These are phyloP conservation scores for Seriola aureovittata DNA, from an alignment of 2,113 vertebrate genomes.

Conservation along the genomic window DNA sequence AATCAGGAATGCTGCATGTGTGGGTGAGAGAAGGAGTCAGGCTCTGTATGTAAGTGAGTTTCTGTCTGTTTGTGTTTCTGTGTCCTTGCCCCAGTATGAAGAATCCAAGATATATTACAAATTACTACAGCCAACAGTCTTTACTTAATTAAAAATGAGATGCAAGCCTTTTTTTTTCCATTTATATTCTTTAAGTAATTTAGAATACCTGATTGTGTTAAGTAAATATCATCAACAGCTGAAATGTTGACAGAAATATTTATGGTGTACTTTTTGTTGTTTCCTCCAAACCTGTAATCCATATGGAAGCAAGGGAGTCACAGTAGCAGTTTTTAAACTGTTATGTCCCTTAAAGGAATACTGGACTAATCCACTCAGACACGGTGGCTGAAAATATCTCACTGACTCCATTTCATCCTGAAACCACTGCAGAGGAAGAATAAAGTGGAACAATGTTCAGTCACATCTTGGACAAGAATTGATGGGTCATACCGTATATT, in stretches of 20 bases:
- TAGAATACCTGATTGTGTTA: neutral
- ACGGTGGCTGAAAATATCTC: constrained; percentile 75
- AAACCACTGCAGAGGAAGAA: constrained; percentile 55
- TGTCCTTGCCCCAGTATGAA: constrained; percentile 11
- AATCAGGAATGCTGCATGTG: constrained; percentile 12
- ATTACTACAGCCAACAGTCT: neutral
- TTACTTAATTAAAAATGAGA: neutral
- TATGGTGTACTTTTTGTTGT: constrained; percentile 18
- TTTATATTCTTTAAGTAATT: neutral
- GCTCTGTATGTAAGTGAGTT: neutral
- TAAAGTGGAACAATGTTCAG: constrained; percentile 42
- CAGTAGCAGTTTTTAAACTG: constrained; percentile 53
- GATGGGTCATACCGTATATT: neutral
- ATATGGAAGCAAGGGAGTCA: constrained; percentile 30
- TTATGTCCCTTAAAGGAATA: constrained; percentile 70
- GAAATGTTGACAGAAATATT: constrained; percentile 28
- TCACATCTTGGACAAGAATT: neutral
- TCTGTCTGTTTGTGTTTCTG: neutral
- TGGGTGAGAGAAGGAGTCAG: constrained; percentile 8
- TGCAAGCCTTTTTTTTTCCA: neutral
- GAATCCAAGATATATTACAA: neutral
- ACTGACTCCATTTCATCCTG: constrained; percentile 60
- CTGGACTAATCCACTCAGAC: constrained; percentile 75
- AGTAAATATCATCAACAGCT: constrained; percentile 9
- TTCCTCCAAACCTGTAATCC: constrained; percentile 53